Evolutionary conservation across 2,113 vertebrate genomes (phyloP), one percentile per base, ranked within the genome.

Genomic region (Chaetodon trifascialis): DNA sequence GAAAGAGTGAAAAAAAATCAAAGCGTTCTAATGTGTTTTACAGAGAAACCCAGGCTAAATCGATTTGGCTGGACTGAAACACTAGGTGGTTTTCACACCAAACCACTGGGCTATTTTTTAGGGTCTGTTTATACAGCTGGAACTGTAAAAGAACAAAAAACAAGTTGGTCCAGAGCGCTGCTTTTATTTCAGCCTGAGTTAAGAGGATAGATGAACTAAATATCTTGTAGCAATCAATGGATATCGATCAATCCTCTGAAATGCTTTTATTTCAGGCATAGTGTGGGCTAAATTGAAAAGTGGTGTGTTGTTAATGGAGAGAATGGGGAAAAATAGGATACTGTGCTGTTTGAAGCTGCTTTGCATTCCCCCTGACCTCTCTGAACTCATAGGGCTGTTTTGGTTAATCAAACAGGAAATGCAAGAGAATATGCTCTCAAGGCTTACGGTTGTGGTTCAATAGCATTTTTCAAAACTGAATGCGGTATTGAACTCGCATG

Each of bases 221-320:
- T 88, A 89, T 91, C 84, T 85, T 25, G 82, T 78, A 54, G 83
- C 80, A 84, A 89, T 92, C 87, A 63, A 88, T 84, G 66, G 4
- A 7, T 62, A 86, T 84, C 5, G 86, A 91, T 89, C 65, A 42
- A 36, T 71, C 79, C 77, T 36, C 63, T 76, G 58, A 73, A 80
- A 88, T 78, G 59, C 82, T 86, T 90, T 90, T 65, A 84, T 88
- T 88, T 82, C 71, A 66, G 65, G 56, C 23, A 10, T n/a, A 14
- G 71, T 38, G 25, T 76, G 51, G 54, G 54, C 49, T 12, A 19
- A 56, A 66, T 36, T 56, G 69, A 68, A 65, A 72, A 78, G 58
- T 19, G n/a, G 19, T 62, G 38, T 64, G 66, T 77, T 14, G 2
- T 69, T 63, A 75, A 63, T 67, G 77, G 68, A 62, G 30, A 60